A percentile compares a stretch with the other conserved stretches of the same genome.
phyloP scores from a whole-genome alignment of 2,888 invertebrate species.

The Siphonodentalium dalli region DNA sequence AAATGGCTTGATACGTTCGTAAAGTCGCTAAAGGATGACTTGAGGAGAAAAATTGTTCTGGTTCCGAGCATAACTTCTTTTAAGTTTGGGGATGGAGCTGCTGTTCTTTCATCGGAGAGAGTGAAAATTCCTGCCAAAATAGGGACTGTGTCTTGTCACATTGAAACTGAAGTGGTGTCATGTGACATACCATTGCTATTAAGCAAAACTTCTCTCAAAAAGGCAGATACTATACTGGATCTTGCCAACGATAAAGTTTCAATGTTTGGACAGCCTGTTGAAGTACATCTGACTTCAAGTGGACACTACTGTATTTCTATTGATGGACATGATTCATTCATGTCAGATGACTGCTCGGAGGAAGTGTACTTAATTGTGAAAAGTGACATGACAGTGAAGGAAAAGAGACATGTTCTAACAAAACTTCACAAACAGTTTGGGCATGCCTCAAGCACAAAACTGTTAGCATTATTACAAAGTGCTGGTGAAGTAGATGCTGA shows the following conservation, averaged over 20 bases:
- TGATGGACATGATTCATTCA: neutral
- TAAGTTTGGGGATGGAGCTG: neutral
- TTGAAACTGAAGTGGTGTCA: neutral
- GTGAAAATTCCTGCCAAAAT: neutral
- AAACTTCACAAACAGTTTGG: constrained; percentile 1
- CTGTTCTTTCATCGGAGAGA: neutral
- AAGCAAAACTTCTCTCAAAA: neutral
- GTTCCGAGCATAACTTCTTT: too few relatives aligned
- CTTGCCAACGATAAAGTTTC: neutral
- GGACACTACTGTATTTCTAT: neutral
- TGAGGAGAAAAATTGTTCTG: too few relatives aligned
- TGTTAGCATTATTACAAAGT: neutral
- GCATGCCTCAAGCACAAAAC: neutral
- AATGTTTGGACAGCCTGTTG: neutral
- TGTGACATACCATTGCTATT: neutral
- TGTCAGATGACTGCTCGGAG: neutral
- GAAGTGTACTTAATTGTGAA: too few relatives aligned
- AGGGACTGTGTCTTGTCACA: neutral
- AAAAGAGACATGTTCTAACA: neutral
- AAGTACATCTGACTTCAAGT: neutral
- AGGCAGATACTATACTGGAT: neutral
- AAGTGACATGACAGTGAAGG: too few relatives aligned
- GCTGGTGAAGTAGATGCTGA: neutral
- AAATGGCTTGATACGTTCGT: too few relatives aligned
- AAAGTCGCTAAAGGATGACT: too few relatives aligned